Evolutionary conservation across 2,888 invertebrate genomes (phyloP).

Genomic region (Pterostichus madidus): DNA sequence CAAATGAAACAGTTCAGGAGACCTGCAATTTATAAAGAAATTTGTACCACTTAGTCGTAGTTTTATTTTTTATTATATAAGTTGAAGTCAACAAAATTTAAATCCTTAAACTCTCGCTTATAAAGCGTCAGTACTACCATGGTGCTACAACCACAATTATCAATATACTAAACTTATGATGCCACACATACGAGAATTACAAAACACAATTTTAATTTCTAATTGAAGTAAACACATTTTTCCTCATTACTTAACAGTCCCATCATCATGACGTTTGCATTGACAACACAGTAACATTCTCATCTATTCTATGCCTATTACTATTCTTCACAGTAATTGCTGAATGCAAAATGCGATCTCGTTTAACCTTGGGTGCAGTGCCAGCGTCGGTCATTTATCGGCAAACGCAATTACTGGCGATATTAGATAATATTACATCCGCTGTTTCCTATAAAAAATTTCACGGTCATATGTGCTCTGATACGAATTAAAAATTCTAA

Average conservation of each 20-base stretch:
- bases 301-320: background rate
- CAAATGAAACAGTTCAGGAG: too few relatives aligned
- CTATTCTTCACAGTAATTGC: constrained; percentile 33
- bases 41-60: too few relatives aligned
- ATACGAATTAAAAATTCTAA: constrained; percentile 17
- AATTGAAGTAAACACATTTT: too few relatives aligned
- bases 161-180: too few relatives aligned
- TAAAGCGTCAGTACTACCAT: too few relatives aligned
- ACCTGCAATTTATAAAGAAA: too few relatives aligned
- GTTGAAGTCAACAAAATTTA: too few relatives aligned
- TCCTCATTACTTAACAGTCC: background rate
- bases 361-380: constrained; percentile 37
- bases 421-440: constrained; percentile 64
- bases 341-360: constrained; percentile 37
- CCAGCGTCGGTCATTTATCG: constrained; percentile 15
- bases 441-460: constrained; percentile 50
- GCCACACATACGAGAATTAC: too few relatives aligned
- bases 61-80: too few relatives aligned
- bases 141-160: too few relatives aligned
- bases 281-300: background rate
- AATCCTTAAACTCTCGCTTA: too few relatives aligned
- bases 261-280: background rate
- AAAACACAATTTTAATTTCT: too few relatives aligned
- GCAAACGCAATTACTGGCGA: constrained; percentile 42
- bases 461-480: constrained; percentile 41